These are phyloP conservation scores for Typhlichthys subterraneus DNA, from an alignment of 2,797 vertebrate genomes.

Conservation along the genomic window DNA sequence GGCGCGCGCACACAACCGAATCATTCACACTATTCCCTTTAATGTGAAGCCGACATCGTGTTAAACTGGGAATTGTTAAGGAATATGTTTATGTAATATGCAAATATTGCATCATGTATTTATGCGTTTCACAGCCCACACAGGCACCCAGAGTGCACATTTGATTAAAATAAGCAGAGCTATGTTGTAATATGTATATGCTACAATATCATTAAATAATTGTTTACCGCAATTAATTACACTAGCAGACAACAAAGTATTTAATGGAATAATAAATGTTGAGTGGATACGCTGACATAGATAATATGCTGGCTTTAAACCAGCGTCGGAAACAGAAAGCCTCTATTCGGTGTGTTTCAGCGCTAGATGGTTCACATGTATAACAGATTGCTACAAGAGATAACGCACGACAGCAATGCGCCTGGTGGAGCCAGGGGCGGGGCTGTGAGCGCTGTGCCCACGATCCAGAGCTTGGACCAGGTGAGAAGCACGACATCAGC, in stretches of 20 bases:
- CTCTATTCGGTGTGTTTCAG: constrained; percentile 27
- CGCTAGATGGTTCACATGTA: constrained; percentile 30
- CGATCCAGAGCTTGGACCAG: constrained; percentile 45
- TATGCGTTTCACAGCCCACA: no score
- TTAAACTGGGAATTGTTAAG: not conserved
- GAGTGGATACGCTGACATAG: constrained; percentile 18
- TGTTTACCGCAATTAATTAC: not conserved
- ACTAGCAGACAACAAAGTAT: constrained; percentile 9
- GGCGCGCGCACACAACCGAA: no score
- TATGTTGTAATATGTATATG: not conserved
- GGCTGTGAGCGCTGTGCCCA: constrained; percentile 31
- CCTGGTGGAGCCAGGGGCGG: constrained; percentile 35
- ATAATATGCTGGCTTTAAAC: constrained; percentile 8
- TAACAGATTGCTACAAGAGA: constrained; percentile 50
- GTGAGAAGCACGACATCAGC: constrained; percentile 53
- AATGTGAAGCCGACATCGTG: no score
- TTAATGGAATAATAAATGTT: constrained; percentile 17
- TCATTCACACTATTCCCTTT: no score
- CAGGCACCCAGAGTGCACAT: not conserved
- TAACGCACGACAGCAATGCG: constrained; percentile 34
- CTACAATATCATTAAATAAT: constrained; percentile 1
- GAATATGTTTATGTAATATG: not conserved
- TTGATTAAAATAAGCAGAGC: not conserved
- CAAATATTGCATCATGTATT: not conserved
- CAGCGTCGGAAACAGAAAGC: constrained; percentile 25